Evolutionary conservation across 2,888 invertebrate genomes (phyloP), one percentile per base, ranked within the genome.

Genomic region (Embidobia sp.): DNA sequence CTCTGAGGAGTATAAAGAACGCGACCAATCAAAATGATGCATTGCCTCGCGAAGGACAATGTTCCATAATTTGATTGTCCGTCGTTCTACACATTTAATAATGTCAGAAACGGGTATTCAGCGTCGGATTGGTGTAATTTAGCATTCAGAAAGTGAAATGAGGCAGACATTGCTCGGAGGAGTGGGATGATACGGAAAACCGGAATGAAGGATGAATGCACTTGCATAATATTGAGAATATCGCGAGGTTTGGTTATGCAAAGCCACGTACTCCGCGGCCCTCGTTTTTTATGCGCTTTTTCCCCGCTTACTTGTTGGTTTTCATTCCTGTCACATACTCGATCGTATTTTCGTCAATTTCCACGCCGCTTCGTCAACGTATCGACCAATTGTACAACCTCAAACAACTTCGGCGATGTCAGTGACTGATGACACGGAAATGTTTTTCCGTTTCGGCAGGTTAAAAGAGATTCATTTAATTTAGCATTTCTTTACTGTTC

Each of bases 161-260:
- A 73, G 55, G 49, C 37, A 46, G 67, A 59, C 37, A 40, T 67
- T 67, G 29, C 35, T 55, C 31, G 16, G 29, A 63, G 55, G 19
- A 67, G 55, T 10, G 13, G 40, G 53, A 19, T 55, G 63, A 63
- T 49, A 55, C 40, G 67, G 63, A 67, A 74, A 51, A 42, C 29
- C 33, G 29, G 27, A 61, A 69, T 49, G 63, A 69, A 69, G 49
- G 57, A 75, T 63, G 63, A 69, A 73, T 53, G 69, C 69, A 69
- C 69, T 63, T 69, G 77, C 77, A 77, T 73, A 73, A 73, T 77
- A 72, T 67, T 33, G 59, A 33, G 70, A 77, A 77, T 59, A 77
- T 76, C 66, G 64, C 55, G 49, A 40, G 44, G 53, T 42, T 77
- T 49, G 72, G 42, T 70, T 77, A 77, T 72, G 77, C 72, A 72